Evolutionary conservation across 2,888 invertebrate species (phyloP).

Genomic region (Noctua janthe): DNA sequence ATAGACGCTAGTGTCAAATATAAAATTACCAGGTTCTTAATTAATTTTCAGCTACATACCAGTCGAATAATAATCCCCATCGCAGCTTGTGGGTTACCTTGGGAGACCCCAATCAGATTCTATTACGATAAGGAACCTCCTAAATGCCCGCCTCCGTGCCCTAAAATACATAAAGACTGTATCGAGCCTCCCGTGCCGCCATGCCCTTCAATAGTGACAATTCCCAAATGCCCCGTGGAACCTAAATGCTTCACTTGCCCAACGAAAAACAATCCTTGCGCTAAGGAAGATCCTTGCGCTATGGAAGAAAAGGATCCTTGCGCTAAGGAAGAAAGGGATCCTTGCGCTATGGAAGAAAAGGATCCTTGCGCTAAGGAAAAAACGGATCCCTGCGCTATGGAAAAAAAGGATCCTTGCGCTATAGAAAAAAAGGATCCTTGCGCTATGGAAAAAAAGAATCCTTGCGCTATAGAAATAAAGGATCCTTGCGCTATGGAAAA

Average conservation of each 20-base stretch:
- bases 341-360: no score
- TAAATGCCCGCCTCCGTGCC: neutral
- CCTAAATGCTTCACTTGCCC: neutral
- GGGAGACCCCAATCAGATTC: neutral
- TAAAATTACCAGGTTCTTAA: neutral
- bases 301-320: neutral
- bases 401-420: no score
- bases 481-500: no score
- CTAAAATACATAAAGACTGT: neutral
- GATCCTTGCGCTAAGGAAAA: no score
- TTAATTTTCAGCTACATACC: slow-evolving; percentile 31
- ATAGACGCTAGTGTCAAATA: neutral
- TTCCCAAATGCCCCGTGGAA: neutral
- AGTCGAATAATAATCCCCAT: neutral
- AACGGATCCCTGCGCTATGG: no score
- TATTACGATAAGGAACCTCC: slow-evolving; percentile 7
- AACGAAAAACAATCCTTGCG: neutral
- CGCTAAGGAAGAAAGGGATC: neutral
- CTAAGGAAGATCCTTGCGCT: no score
- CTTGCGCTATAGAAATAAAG: no score
- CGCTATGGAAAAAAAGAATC: no score
- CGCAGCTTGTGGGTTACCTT: neutral
- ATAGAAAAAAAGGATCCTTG: no score
- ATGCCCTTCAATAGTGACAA: neutral
- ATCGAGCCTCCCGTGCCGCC: neutral